A percentile compares a stretch with the other conserved stretches of the same genome.
phyloP scores from a whole-genome alignment of 2,888 invertebrate species.

The Erynnis tages region DNA sequence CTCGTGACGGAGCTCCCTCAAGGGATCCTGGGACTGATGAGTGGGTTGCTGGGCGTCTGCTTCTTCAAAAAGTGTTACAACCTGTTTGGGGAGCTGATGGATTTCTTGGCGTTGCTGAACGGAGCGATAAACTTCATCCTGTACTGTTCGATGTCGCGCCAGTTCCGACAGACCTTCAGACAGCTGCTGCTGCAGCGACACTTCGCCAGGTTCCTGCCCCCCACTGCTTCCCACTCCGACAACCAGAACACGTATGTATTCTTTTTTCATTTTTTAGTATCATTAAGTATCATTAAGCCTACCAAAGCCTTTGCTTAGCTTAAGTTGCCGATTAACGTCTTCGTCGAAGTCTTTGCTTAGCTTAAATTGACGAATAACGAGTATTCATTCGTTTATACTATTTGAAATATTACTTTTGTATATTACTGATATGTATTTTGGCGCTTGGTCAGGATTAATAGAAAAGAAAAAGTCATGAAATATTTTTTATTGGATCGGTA shows the following conservation, averaged over 20 bases:
- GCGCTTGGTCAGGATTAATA: no score
- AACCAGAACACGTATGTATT: slow-evolving; percentile 84
- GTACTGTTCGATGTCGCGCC: slow-evolving; percentile 96
- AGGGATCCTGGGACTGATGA: slow-evolving; percentile 86
- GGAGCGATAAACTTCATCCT: slow-evolving; percentile 96
- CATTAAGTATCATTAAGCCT: no score
- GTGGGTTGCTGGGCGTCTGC: slow-evolving; percentile 84
- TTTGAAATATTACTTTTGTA: no score
- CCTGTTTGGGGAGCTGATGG: slow-evolving; percentile 92
- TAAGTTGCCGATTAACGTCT: no score
- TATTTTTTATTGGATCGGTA: no score
- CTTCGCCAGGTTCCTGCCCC: slow-evolving; percentile 81
- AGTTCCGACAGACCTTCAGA: slow-evolving; percentile 91
- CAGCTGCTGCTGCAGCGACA: slow-evolving; percentile 86
- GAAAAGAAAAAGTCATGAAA: no score
- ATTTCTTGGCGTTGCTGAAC: slow-evolving; percentile 93
- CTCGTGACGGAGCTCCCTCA: slow-evolving; percentile 95
- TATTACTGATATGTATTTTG: no score
- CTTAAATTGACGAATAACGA: no score
- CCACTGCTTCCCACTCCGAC: slow-evolving; percentile 82
- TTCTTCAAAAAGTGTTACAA: slow-evolving; percentile 92
- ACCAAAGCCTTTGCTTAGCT: neutral
- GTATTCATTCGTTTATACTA: no score
- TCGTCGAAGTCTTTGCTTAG: neutral
- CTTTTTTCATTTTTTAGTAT: slow-evolving; percentile 2